These are phyloP conservation scores for Anodontia alba DNA, from an alignment of 2,888 invertebrate genomes.

Conservation along the genomic window DNA sequence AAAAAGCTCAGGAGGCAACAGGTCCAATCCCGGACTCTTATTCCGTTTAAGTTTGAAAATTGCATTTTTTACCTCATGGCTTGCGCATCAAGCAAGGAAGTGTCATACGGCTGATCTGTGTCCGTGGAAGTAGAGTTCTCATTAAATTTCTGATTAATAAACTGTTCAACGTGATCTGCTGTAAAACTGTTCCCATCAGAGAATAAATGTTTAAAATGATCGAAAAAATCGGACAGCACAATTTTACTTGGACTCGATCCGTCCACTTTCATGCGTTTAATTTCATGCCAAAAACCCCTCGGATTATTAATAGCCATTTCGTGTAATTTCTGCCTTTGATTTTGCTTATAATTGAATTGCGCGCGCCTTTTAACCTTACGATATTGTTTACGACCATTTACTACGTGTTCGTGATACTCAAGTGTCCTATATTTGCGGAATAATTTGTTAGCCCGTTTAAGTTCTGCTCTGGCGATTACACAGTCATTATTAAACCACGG, in stretches of 20 bases:
- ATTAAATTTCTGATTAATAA: background rate
- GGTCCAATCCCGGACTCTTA: background rate
- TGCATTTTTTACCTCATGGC: background rate
- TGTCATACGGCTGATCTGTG: background rate
- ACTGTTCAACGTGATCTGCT: background rate
- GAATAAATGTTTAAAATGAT: constrained; percentile 15
- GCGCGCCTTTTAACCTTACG: background rate
- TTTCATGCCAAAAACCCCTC: constrained; percentile 15
- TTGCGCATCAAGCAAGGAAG: background rate
- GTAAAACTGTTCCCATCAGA: background rate
- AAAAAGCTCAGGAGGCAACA: constrained; percentile 13
- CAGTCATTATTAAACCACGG: too few relatives aligned
- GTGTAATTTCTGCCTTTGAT: background rate
- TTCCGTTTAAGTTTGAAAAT: too few relatives aligned
- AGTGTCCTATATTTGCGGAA: background rate
- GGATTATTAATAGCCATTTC: constrained; percentile 7
- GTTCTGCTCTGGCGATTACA: constrained; percentile 14
- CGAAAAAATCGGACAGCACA: background rate
- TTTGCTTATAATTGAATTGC: background rate
- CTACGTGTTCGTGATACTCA: background rate
- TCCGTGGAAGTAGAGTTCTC: background rate
- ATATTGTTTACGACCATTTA: constrained; percentile 9
- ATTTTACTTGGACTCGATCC: background rate
- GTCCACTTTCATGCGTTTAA: background rate
- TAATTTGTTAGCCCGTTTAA: constrained; percentile 13